Evolutionary conservation across 2,888 invertebrate species (phyloP).

Genomic region (Zygothrica quintamaculata): DNA sequence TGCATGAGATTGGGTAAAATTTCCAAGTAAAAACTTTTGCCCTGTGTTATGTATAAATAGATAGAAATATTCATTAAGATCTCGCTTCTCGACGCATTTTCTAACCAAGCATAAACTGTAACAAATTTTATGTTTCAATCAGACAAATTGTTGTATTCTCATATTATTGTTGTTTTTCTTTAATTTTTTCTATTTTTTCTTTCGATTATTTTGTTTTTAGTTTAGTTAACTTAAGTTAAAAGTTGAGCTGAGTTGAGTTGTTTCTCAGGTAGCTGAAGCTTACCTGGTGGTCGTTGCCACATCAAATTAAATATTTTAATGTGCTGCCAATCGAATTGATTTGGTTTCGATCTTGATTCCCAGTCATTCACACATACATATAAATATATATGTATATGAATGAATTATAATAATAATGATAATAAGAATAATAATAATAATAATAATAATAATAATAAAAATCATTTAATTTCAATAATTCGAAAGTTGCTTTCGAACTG

Average conservation of each 20-base stretch:
- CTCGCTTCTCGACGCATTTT: slow-evolving; percentile 25
- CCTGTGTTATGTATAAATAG: slow-evolving; percentile 55
- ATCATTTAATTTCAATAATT: slow-evolving; percentile 75
- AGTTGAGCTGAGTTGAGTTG: too few species aligned
- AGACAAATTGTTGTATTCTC: slow-evolving; percentile 46
- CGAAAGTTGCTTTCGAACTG: slow-evolving; percentile 64
- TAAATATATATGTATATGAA: slow-evolving; percentile 15
- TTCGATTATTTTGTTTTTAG: slow-evolving; percentile 14
- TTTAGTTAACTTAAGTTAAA: too few species aligned
- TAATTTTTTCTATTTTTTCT: slow-evolving; percentile 5
- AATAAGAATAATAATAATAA: slow-evolving; percentile 63
- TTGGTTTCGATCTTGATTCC: slow-evolving; percentile 45
- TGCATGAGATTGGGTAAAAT: slow-evolving; percentile 64
- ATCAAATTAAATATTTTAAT: slow-evolving; percentile 75
- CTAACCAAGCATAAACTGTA: slow-evolving; percentile 63
- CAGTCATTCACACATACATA: slow-evolving; percentile 27
- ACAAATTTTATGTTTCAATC: slow-evolving; percentile 78
- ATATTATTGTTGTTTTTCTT: too few species aligned
- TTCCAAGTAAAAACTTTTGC: slow-evolving; percentile 62
- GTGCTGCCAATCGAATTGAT: slow-evolving; percentile 77
- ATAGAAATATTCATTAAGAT: slow-evolving; percentile 24
- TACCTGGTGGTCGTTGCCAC: slow-evolving; percentile 67
- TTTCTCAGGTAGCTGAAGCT: slow-evolving; percentile 38
- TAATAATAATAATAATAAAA: slow-evolving; percentile 57
- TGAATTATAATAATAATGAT: slow-evolving; percentile 51